These are phyloP conservation scores for Setophaga petechia DNA, from an alignment of 2,113 vertebrate species.

Conservation along the genomic window DNA sequence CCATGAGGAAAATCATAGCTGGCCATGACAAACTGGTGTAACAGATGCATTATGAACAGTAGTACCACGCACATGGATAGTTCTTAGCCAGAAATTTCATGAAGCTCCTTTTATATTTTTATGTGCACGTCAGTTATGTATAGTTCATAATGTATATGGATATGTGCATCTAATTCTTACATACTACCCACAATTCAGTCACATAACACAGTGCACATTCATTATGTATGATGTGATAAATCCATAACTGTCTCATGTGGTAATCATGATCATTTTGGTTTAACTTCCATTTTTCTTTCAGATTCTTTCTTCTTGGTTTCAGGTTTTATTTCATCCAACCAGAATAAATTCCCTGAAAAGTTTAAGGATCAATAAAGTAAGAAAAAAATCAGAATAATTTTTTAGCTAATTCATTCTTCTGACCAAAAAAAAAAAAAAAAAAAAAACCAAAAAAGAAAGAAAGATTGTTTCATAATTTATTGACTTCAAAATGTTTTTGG, in stretches of 20 bases:
- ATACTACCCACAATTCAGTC: background rate
- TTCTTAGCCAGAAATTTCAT: background rate
- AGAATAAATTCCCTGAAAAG: background rate
- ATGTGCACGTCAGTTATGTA: background rate
- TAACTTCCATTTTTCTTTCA: background rate
- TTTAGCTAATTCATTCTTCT: background rate
- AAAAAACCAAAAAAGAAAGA: too few relatives aligned
- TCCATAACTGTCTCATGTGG: background rate
- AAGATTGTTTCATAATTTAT: background rate
- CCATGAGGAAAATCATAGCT: background rate
- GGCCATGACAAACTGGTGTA: background rate
- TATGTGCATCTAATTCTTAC: background rate
- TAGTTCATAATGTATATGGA: background rate
- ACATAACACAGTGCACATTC: background rate
- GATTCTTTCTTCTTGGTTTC: background rate
- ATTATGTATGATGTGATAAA: background rate
- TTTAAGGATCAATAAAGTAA: background rate
- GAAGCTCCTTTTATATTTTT: background rate
- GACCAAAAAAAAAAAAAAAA: background rate
- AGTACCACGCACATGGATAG: background rate
- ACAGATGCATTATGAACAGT: background rate
- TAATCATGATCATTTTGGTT: background rate
- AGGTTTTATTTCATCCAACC: background rate
- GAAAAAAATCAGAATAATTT: background rate
- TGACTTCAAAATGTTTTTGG: background rate